A percentile compares a stretch with the other conserved stretches of the same genome.
Evolutionary conservation across 2,797 vertebrate species (phyloP).

Genomic region (Enteromius trimaculatus): DNA sequence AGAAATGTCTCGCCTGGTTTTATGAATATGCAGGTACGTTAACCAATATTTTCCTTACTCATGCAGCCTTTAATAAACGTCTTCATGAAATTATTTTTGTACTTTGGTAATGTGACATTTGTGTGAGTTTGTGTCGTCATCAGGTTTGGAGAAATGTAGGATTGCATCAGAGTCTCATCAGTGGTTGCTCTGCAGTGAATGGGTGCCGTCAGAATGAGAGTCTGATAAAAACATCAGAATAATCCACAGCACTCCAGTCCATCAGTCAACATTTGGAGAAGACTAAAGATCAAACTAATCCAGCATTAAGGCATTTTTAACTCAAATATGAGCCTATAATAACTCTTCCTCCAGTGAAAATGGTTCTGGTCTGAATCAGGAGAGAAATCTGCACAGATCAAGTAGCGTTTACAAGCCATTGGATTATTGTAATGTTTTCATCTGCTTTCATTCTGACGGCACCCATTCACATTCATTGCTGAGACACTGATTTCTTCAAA

Average conservation of each 20-base stretch:
- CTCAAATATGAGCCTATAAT: neutral
- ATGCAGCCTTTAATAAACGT: neutral
- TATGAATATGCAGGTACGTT: slow-evolving; percentile 89
- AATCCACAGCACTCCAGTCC: neutral
- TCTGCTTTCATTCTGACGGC: neutral
- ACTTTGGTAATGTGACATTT: neutral
- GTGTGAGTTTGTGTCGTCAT: neutral
- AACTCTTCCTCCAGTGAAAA: too few relatives aligned
- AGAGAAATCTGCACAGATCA: neutral
- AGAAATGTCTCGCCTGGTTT: slow-evolving; percentile 97
- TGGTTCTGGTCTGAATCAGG: too few relatives aligned
- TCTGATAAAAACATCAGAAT: neutral
- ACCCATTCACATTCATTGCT: neutral
- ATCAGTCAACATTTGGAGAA: neutral
- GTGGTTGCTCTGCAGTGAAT: neutral
- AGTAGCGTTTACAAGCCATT: neutral
- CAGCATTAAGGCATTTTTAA: neutral
- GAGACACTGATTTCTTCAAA: neutral
- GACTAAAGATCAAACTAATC: neutral
- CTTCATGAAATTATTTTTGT: neutral
- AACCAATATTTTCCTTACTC: neutral
- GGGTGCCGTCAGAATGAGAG: neutral
- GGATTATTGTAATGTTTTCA: neutral
- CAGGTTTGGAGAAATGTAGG: neutral
- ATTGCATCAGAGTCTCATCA: too few relatives aligned